Base-by-base conservation (phyloP, 2,113 vertebrate species). In the Mesoclemmys tuberculata region DNA sequence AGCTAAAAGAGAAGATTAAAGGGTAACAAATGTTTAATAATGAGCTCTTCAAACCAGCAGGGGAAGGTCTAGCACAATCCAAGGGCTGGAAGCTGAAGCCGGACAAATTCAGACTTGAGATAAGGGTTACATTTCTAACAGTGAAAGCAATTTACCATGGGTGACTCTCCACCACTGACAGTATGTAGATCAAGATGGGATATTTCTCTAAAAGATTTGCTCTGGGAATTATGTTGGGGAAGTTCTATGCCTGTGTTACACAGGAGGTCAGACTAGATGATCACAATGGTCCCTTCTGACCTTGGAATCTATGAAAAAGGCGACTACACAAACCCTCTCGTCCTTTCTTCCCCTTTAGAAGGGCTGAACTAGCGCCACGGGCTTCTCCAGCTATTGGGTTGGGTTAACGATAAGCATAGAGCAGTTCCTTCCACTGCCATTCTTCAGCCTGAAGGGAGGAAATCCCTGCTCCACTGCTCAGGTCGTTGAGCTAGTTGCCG, bases 401-500 rank as follows among this genome's bases (percentile, higher is more conserved):
- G 21, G 5, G n/a, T 58, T 58, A 14, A 52, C 4, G 12, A 35
- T 10, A 81, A 46, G 31, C 5, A n/a, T 85, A 90, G 61, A 64
- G 8, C 77, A 85, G 51, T 89, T 90, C 46, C 49, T 89, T 90
- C 51, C 49, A 35, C 1, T 38, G 2, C 38, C 21, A 49, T 8
- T 8, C 16, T 56, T 16, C 10, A 6, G 10, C 44, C 64, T 75
- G 12, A 75, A 83, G 12, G 71, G 4, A 29, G 80, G 13, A 56
- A 94, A 93, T 55, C 58, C 6, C 2, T 38, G 14, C 19, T 56
- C 11, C 4, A 48, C 84, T 48, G 41, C 10, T 61, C 55, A 82
- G 27, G 9, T 46, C 35, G 21, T 26, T 1, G 1, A 31, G 4
- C 4, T 1, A 1, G 8, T 2, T 84, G 2, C 55, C 88, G 14